Base-by-base conservation (phyloP, 1,140 invertebrate species). In the Lethocerus indicus region DNA sequence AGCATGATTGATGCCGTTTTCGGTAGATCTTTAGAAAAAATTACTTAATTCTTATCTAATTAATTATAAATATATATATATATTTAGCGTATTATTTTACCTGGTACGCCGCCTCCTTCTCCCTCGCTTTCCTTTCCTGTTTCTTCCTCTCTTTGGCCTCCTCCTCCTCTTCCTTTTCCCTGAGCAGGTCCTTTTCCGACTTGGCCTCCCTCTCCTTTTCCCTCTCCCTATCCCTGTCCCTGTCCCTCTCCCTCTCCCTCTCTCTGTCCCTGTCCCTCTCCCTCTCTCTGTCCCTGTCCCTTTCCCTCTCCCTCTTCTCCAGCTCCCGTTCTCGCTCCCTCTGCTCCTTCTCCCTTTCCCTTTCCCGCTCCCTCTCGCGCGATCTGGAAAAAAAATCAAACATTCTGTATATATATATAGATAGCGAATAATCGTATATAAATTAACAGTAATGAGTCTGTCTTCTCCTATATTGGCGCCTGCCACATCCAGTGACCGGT, bases 31-130 rank as follows among this genome's bases (percentile, higher is more conserved):
- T n/a, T n/a, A n/a, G n/a, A n/a, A n/a, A n/a, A n/a, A n/a, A n/a
- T n/a, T n/a, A n/a, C n/a, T n/a, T n/a, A n/a, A n/a, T n/a, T n/a
- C n/a, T n/a, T n/a, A n/a, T n/a, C n/a, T n/a, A n/a, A n/a, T n/a
- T n/a, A n/a, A n/a, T n/a, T n/a, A n/a, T n/a, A n/a, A n/a, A n/a
- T n/a, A n/a, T n/a, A n/a, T n/a, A n/a, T n/a, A n/a, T n/a, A n/a
- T n/a, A n/a, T n/a, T n/a, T n/a, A n/a, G 5, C 13, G 27, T 20
- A 13, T 23, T 28, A 37, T 27, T 20, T 23, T 66, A 90, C 86
- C 66, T 95, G 88, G 68, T 96, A 96, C 14, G 87, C 83, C 13
- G 81, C 80, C 68, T 96, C 91, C 64, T 94, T 94, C 63, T 96
- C 91, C 20, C 89, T 64, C 0, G 90, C 80, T 67, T 87, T 80